Evolutionary conservation across 53 echinoderm and acorn worm species (phyloP), one percentile per base, ranked within the genome.

Genomic region (Paelopatides confundens): DNA sequence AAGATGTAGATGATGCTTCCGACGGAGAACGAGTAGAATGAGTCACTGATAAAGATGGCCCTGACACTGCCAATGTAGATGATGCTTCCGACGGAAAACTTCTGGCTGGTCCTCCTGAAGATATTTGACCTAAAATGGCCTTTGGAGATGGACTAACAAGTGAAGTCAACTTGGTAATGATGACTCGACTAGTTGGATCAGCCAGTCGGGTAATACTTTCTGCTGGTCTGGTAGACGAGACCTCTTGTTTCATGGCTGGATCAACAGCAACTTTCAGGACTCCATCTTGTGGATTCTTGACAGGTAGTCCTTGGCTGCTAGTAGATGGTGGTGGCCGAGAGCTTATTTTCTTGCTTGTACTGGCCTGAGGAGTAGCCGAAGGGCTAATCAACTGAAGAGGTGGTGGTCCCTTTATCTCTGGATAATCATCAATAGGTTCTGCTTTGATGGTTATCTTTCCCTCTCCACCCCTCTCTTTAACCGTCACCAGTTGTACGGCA

Each of bases 161-260:
- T 52, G 79, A 33, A n/a, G 79, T 31, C 17, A 52, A 31, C 33
- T 79, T 48, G 6, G 79, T 79, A 47, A 79, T 79, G 31, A 79
- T 79, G 31, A 79, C 79, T 13, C 79, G 28, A 27, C 79, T 79
- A 10, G 79, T 79, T 28, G 79, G 79, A 29, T 79, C 79, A 31
- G 79, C 79, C 30, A 79, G 48, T 53, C 79, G 40, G 53, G 79
- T 79, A 21, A 79, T 51, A 13, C 40, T 74, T 39, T 50, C 34
- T 15, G 68, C 33, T 67, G 35, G 8, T 6, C 3, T 30, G 2
- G 68, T 11, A 15, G 53, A 4, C 28, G 79, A 31, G 17, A n/a
- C 30, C 21, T 50, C 79, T 79, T 79, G 50, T 32, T 53, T 79
- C 53, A 79, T 30, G 15, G 12, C 11, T 28, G 79, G 49, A 28